A percentile compares a stretch with the other conserved stretches of the same genome.
Evolutionary conservation across 2,888 invertebrate genomes (phyloP).

Genomic region (Gibbula magus): DNA sequence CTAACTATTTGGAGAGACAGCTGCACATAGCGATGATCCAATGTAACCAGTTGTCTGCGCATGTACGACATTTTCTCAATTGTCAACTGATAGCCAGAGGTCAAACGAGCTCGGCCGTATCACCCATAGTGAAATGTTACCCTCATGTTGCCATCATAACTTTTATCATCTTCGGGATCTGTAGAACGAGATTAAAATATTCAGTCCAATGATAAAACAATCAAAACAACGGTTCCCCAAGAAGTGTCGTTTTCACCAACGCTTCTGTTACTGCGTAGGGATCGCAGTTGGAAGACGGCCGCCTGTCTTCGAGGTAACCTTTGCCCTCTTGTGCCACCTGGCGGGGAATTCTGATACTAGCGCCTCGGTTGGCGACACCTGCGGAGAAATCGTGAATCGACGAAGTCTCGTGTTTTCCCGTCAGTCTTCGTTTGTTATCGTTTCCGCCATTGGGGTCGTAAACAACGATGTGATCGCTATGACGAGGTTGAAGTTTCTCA

Average conservation of each 20-base stretch:
- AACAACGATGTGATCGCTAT: slow-evolving; percentile 89
- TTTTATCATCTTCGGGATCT: too few species aligned
- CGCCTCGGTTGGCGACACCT: slow-evolving; percentile 91
- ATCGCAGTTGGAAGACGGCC: slow-evolving; percentile 76
- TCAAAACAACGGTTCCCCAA: slow-evolving; percentile 1
- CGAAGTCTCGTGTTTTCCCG: slow-evolving; percentile 94
- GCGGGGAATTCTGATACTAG: slow-evolving; percentile 83
- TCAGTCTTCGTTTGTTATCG: slow-evolving; percentile 95
- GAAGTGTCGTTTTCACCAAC: slow-evolving; percentile 14
- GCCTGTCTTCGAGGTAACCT: slow-evolving; percentile 94
- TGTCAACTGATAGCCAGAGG: too few species aligned
- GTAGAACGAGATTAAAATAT: too few species aligned
- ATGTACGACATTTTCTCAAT: too few species aligned
- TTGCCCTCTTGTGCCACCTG: slow-evolving; percentile 90
- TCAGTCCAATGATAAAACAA: too few species aligned
- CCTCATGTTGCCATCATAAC: too few species aligned
- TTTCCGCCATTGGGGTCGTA: slow-evolving; percentile 83
- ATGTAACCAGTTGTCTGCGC: too few species aligned
- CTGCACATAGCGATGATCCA: too few species aligned
- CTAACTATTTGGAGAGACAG: too few species aligned
- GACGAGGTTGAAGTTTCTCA: slow-evolving; percentile 91
- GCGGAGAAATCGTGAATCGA: slow-evolving; percentile 96
- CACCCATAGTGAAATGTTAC: too few species aligned
- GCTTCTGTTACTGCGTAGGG: slow-evolving; percentile 65
- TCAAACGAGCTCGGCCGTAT: too few species aligned